Base-by-base conservation (phyloP, 2,888 invertebrate species). In the Euzophera pinguis region DNA sequence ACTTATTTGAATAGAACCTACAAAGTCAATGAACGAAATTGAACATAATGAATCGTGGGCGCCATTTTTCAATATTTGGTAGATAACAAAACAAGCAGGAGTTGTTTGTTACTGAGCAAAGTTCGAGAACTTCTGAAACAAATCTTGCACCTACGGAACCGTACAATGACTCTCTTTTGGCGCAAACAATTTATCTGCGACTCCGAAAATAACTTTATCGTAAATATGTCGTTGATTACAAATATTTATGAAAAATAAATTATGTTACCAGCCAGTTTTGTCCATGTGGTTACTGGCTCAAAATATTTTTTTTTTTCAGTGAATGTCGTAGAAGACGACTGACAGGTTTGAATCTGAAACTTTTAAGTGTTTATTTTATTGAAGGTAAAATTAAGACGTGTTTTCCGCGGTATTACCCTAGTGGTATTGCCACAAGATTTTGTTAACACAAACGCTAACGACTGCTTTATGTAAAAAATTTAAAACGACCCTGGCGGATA, bases 31-130 rank as follows among this genome's bases (percentile, higher is more conserved):
- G 14, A 39, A 39, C 39, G 13, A 12, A 14, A 38, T 16, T 3
- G 59, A 54, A 38, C 50, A 47, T 54, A 55, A 53, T 53, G 57
- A 53, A 55, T 56, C 56, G 9, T 43, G 29, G 29, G 13, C 13
- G 29, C 43, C 14, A 32, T 43, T 43, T 43, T 43, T 32, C 14
- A 45, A 45, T 45, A 45, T 45, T 52, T 47, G 22, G 50, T 6
- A 34, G 35, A 37, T 47, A 49, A 49, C 42, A 41, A 50, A 42
- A 39, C 43, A 29, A 10, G 5, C 22, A 27, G 4, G 22, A 42
- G 42, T 43, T 43, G 43, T 43, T 43, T 43, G 43, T 43, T 43
- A 43, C 43, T 12, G 43, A 22, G 43, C 43, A 43, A 43, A 43
- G 43, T 43, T 43, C 43, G 3, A 0, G 43, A 43, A 43, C 22